Percentiles rank a stretch among this genome's conserved stretches.
Evolutionary conservation across 2,113 vertebrate genomes (phyloP).

Genomic region (Heteronetta atricapilla): DNA sequence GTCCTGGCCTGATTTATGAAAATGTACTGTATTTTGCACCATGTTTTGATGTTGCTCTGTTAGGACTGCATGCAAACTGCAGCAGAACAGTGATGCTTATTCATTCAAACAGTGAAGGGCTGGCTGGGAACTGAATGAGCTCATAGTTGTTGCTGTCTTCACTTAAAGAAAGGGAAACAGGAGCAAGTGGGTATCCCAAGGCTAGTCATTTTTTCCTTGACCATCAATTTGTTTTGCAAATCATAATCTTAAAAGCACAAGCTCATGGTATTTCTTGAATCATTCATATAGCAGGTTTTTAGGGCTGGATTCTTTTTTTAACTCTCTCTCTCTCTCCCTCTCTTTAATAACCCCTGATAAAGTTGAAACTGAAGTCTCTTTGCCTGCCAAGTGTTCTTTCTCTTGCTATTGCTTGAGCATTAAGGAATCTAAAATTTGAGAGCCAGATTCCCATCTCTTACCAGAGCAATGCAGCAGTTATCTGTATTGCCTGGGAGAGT

Average conservation of each 20-base stretch:
- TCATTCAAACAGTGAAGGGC: conserved; percentile 35
- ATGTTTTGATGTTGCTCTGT: neutral
- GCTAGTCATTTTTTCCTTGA: neutral
- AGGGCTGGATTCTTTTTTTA: neutral
- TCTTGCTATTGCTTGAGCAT: neutral
- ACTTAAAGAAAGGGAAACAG: neutral
- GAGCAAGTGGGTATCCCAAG: neutral
- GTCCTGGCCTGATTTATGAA: conserved; percentile 25
- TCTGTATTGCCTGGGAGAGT: neutral
- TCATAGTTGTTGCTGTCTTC: neutral
- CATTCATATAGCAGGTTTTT: neutral
- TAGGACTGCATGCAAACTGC: conserved; percentile 50
- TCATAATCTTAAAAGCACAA: neutral
- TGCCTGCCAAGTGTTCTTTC: neutral
- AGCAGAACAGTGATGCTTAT: conserved; percentile 38
- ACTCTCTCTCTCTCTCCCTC: neutral
- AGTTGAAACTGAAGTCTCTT: neutral
- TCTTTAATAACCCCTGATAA: neutral
- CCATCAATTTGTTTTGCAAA: conserved; percentile 6
- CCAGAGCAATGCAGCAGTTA: neutral
- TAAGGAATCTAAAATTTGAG: neutral
- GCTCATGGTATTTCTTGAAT: neutral
- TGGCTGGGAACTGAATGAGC: conserved; percentile 53
- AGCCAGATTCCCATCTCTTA: neutral
- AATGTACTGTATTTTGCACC: neutral